Evolutionary conservation across 2,113 vertebrate genomes (phyloP).

Genomic region (Pterocles orientalis): DNA sequence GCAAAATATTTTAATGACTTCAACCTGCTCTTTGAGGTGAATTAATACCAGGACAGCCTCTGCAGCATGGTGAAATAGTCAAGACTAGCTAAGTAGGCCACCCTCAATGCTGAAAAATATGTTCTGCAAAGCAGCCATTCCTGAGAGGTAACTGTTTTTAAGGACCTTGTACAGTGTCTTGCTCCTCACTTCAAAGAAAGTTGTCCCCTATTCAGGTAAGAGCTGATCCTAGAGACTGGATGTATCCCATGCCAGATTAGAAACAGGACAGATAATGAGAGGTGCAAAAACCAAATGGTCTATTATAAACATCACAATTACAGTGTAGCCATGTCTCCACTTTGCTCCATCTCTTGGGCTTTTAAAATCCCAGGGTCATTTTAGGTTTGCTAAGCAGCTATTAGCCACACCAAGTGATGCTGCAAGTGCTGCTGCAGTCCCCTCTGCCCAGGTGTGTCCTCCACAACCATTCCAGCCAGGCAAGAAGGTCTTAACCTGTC

Average conservation of each 20-base stretch:
- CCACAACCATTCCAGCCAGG: not conserved
- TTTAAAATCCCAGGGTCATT: not conserved
- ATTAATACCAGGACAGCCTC: conserved; percentile 48
- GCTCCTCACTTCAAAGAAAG: not conserved
- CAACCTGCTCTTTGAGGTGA: conserved; percentile 65
- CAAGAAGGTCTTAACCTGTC: not conserved
- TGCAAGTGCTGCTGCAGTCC: not conserved
- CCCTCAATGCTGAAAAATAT: conserved; percentile 10
- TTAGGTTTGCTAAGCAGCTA: not conserved
- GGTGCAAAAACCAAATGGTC: not conserved
- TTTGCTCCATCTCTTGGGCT: not conserved
- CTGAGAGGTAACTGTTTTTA: not conserved
- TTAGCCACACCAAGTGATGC: not conserved
- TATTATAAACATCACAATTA: not conserved
- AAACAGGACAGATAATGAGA: not conserved
- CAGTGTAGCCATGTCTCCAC: not conserved
- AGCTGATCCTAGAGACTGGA: not conserved
- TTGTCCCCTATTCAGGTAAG: not conserved
- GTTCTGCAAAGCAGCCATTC: not conserved
- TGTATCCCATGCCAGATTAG: not conserved
- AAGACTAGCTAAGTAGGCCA: conserved; percentile 25
- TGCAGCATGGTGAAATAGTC: not conserved
- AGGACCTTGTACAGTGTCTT: not conserved
- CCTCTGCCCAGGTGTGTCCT: not conserved
- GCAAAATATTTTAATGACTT: conserved; percentile 65